Evolutionary conservation across 1,140 invertebrate species (phyloP), one percentile per base, ranked within the genome.

Genomic region (Hydropsyche tenuis): DNA sequence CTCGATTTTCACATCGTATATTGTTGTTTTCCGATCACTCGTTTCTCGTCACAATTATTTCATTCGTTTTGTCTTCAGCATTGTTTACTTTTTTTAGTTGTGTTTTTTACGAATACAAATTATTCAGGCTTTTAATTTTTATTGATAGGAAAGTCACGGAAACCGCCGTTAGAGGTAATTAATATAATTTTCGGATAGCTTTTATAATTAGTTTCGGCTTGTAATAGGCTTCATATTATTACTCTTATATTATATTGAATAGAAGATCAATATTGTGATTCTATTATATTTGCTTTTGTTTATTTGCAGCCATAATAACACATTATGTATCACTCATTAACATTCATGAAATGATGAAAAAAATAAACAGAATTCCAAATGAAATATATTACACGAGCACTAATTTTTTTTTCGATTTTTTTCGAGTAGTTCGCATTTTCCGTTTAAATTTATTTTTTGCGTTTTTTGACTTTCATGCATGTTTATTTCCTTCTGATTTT

Each of bases 51-150:
- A 60, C 56, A 53, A 7, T n/a, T n/a, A n/a, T n/a, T n/a, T n/a
- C n/a, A n/a, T 16, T 53, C 20, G 48, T 53, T 60, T 60, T 53
- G 22, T 60, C 56, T 60, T 60, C 18, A 60, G 56, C 56, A 60
- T 60, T 60, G 4, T 23, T 22, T 43, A 43, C 20, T 65, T 65
- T 65, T 60, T 23, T 60, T 23, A 11, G 6, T 60, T 60, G 23
- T n/a, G n/a, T 14, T n/a, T 64, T 69, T 69, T 18, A 46, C 65
- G 43, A 69, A 14, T 22, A 37, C 30, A 69, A 69, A 51, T 42
- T 56, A 70, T 70, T 70, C 46, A 70, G 68, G 68, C 48, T 48
- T 70, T 70, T 70, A 46, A 46, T 70, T 70, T 70, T 70, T 70
- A 70, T 70, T 70, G 51, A 70, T 70, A 70, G 68, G 68, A 51